Evolutionary conservation across 2,113 vertebrate species (phyloP).

Genomic region (Ailurus styani): DNA sequence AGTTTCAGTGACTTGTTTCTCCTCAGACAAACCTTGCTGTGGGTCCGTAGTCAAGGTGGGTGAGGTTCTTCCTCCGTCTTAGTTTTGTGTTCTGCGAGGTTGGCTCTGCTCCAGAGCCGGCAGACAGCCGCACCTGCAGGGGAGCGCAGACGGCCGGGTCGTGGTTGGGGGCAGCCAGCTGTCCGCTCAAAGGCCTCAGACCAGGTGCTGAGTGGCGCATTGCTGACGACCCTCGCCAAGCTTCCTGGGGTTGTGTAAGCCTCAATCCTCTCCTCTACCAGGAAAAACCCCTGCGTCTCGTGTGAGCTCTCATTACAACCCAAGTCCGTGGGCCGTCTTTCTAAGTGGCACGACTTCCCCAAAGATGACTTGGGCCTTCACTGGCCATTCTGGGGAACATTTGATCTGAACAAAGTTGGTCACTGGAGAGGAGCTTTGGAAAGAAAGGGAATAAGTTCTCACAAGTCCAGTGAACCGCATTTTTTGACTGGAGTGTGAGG

Average conservation of each 20-base stretch:
- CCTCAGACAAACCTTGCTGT: neutral
- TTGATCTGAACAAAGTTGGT: neutral
- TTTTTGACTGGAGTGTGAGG: neutral
- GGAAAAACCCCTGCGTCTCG: neutral
- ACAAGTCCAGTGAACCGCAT: neutral
- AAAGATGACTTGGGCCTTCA: neutral
- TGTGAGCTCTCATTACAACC: too few relatives aligned
- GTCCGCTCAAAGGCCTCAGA: neutral
- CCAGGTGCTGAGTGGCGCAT: neutral
- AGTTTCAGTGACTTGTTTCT: neutral
- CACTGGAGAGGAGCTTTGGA: neutral
- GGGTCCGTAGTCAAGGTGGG: neutral
- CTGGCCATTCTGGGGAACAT: neutral
- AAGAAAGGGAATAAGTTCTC: neutral
- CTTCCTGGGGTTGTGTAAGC: neutral
- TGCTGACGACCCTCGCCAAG: neutral
- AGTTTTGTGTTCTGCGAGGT: neutral
- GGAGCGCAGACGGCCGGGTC: neutral
- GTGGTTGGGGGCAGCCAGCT: too few relatives aligned
- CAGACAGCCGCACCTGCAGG: neutral
- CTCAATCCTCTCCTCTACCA: neutral
- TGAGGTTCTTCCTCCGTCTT: neutral
- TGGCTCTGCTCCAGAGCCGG: neutral
- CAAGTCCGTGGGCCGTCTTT: neutral
- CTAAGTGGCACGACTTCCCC: neutral